These are phyloP conservation scores for Oceanites oceanicus DNA, from an alignment of 2,113 vertebrate genomes.

Conservation along the genomic window DNA sequence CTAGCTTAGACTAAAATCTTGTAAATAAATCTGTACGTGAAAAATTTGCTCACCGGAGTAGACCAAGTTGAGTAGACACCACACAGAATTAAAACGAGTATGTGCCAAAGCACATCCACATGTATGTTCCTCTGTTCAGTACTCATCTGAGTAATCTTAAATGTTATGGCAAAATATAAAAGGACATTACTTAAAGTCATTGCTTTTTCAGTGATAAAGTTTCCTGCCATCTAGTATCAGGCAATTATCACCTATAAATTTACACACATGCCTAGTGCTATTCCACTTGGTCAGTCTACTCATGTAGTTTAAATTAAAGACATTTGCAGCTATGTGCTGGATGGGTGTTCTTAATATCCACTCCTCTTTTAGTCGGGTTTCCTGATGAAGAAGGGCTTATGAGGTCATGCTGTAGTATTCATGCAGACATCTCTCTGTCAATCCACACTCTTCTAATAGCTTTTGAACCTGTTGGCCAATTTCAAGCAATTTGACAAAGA, in stretches of 20 bases:
- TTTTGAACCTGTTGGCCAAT: neutral
- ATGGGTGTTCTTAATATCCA: neutral
- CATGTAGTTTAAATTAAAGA: neutral
- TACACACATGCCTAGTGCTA: neutral
- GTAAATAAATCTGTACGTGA: neutral
- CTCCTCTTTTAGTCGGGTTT: neutral
- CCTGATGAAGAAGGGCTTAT: neutral
- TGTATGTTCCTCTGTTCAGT: neutral
- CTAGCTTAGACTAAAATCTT: neutral
- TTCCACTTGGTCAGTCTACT: neutral
- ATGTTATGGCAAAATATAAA: neutral
- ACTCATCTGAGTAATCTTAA: neutral
- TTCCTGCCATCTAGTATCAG: neutral
- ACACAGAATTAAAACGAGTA: neutral
- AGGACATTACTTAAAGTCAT: neutral
- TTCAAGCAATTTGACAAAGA: slow-evolving; percentile 1
- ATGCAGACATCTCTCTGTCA: neutral
- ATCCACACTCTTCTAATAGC: neutral
- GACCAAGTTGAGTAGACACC: neutral
- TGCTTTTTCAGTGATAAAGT: neutral
- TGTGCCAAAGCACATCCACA: neutral
- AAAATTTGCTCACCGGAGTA: neutral
- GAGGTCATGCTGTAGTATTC: neutral
- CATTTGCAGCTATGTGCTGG: neutral
- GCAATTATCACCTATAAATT: neutral